phyloP scores from a whole-genome alignment of 2,113 vertebrate genomes.

The Baryphthengus martii region DNA sequence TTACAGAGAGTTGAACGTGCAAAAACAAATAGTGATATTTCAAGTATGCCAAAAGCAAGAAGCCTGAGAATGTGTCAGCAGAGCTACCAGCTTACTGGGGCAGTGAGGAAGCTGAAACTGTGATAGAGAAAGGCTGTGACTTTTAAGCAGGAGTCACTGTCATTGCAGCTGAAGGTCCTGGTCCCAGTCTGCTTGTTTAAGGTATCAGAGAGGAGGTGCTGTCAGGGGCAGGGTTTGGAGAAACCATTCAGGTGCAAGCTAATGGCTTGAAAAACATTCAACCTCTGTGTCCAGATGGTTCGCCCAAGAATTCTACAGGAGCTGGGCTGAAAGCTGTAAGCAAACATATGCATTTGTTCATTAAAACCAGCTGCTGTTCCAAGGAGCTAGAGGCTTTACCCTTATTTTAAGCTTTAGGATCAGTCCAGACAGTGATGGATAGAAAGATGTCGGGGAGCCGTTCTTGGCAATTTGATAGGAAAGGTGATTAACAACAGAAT shows the following conservation, averaged over 20 bases:
- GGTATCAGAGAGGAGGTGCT: not conserved
- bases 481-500: conserved; percentile 21
- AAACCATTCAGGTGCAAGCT: not conserved
- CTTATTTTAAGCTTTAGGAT: not conserved
- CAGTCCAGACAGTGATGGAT: not conserved
- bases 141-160: not conserved
- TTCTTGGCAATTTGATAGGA: not conserved
- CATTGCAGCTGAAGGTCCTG: not conserved
- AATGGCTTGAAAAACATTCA: not conserved
- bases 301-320: not conserved
- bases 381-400: not conserved
- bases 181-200: not conserved
- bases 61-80: conserved; percentile 9
- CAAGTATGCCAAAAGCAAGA: conserved; percentile 4
- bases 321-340: conserved; percentile 9
- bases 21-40: not conserved
- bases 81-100: not conserved
- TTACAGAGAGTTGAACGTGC: not conserved
- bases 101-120: not conserved
- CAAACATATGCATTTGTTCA: not conserved
- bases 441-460: not conserved
- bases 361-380: not conserved
- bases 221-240: not conserved
- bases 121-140: not conserved
- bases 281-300: not conserved